Evolutionary conservation across 2,113 vertebrate genomes (phyloP), one percentile per base, ranked within the genome.

Genomic region (Falco punctatus): DNA sequence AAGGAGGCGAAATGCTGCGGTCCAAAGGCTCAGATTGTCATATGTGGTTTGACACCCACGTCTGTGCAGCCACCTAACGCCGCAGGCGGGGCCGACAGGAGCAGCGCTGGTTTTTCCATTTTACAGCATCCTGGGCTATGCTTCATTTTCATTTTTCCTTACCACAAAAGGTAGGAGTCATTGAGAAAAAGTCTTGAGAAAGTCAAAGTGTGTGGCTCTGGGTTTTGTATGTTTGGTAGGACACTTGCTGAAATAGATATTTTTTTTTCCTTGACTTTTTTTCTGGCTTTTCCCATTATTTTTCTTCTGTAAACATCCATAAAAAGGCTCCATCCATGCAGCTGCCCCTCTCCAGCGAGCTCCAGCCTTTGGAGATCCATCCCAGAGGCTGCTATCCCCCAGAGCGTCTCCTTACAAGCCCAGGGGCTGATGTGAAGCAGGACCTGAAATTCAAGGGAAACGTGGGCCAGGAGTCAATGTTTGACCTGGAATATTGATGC

Each of bases 41-140:
- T 2, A 3, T 42, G 49, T 13, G 59, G 40, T 55, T 55, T 8
- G 4, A 11, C 4, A 1, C 35, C 19, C 7, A 6, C 3, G 1
- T 18, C 6, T 11, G 33, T 9, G 3, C 28, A 19, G 64, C 42
- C 40, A 0, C 5, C 4, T 32, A 11, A 18, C 33, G 15, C 11
- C 1, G 22, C 24, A 6, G 35, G 55, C 38, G 20, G 42, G 30
- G 78, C 52, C 6, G 1, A 10, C 35, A 1, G 48, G 57, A 19
- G 13, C 57, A 5, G 22, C 1, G 66, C 5, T 6, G 57, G 19
- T 23, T 13, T 61, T 42, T 28, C 8, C 24, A 2, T 33, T 49
- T 51, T 28, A 12, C 42, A 23, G 15, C 5, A 6, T 59, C 64
- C 54, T 9, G 5, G 46, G 21, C 32, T 52, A 11, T 1, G 18